Conservation (phyloP, 1,140 invertebrate species). For the Zaprionus inermis region DNA sequence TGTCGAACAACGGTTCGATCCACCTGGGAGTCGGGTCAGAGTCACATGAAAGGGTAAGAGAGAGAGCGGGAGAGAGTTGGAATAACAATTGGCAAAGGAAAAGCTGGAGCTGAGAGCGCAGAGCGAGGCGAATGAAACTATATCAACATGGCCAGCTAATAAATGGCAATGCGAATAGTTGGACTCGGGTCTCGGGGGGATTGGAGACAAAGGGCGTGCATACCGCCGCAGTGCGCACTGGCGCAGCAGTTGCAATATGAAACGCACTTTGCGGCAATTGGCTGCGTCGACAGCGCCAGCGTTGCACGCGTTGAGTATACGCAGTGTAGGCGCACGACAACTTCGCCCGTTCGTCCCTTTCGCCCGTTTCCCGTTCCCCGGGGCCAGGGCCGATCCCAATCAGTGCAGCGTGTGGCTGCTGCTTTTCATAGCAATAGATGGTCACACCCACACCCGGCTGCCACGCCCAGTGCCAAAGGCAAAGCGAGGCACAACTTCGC, state of each 20-base stretch:
- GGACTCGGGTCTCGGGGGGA: neutral
- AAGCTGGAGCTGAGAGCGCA: neutral
- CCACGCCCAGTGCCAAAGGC: slow-evolving; percentile 43
- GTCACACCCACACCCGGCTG: slow-evolving; percentile 12
- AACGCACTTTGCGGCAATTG: slow-evolving; percentile 8
- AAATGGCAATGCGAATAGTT: slow-evolving; percentile 6
- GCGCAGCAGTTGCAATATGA: slow-evolving; percentile 7
- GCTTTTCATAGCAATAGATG: slow-evolving; percentile 26
- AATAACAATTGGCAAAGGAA: neutral
- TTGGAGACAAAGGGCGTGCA: slow-evolving; percentile 19
- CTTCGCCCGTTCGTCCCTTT: no score
- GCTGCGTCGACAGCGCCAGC: neutral
- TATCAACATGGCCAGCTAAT: slow-evolving; percentile 22
- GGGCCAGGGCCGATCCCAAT: slow-evolving; percentile 27
- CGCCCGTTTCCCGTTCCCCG: no score
- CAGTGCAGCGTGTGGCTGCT: slow-evolving; percentile 41
- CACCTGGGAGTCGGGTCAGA: slow-evolving; percentile 9
- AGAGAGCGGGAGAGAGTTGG: neutral
- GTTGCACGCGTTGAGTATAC: slow-evolving; percentile 8
- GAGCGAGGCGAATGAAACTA: neutral
- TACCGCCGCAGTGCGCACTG: no score
- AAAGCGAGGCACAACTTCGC: slow-evolving; percentile 4
- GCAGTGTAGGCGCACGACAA: slow-evolving; percentile 32
- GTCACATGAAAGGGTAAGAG: neutral
- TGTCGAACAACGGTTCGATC: slow-evolving; percentile 5